Evolutionary conservation across 2,797 vertebrate genomes (phyloP).

Genomic region (Ceyx erithaca): DNA sequence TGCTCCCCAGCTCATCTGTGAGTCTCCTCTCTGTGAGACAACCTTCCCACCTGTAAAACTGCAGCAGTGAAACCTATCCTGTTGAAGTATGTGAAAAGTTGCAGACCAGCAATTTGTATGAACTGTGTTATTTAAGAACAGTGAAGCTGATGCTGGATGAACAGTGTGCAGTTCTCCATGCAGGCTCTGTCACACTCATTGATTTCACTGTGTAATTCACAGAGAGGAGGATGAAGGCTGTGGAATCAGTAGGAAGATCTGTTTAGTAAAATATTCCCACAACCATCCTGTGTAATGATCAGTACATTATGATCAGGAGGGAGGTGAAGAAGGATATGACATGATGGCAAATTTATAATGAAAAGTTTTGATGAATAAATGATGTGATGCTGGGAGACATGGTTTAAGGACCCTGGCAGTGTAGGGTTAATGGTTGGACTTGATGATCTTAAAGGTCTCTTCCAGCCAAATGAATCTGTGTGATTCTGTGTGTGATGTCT

Average conservation of each 20-base stretch:
- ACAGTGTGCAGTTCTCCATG: neutral
- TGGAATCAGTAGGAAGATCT: neutral
- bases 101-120: neutral
- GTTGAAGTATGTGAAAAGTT: neutral
- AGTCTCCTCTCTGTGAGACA: neutral
- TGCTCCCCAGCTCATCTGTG: neutral
- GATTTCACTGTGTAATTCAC: neutral
- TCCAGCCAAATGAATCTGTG: too few species aligned
- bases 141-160: neutral
- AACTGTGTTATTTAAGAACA: neutral
- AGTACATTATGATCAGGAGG: neutral
- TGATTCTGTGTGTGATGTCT: too few species aligned
- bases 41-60: neutral
- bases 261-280: neutral
- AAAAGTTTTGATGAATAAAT: neutral
- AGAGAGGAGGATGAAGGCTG: neutral
- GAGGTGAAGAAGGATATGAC: neutral
- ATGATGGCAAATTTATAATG: neutral
- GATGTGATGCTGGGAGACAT: too few species aligned
- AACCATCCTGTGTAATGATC: neutral
- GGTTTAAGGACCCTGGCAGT: too few species aligned
- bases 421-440: too few species aligned
- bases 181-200: neutral
- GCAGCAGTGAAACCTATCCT: neutral
- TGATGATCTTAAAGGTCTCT: too few species aligned